Conservation (phyloP, 2,797 vertebrate species). For the Diplodus sargus region DNA sequence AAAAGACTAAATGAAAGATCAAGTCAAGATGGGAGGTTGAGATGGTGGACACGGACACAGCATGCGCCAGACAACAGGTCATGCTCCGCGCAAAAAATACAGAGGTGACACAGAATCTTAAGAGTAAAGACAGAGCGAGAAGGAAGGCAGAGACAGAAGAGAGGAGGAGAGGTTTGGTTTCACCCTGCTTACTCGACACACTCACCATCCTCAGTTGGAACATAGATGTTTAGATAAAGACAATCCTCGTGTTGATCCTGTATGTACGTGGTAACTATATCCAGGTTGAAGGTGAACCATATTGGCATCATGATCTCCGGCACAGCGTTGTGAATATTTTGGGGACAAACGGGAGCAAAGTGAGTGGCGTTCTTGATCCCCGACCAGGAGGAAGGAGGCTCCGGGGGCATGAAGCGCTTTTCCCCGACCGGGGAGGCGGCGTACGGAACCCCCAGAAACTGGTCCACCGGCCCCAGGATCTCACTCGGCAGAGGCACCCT, state of each 20-base stretch:
- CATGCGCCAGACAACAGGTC: slow-evolving; percentile 88
- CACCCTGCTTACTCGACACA: slow-evolving; percentile 84
- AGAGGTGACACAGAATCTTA: slow-evolving; percentile 77
- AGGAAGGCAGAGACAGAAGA: slow-evolving; percentile 63
- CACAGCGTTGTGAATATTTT: slow-evolving; percentile 99
- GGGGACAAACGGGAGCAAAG: slow-evolving; percentile 98
- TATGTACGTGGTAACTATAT: slow-evolving; percentile 98
- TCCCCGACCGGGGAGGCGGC: slow-evolving; percentile 93
- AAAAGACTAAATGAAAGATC: slow-evolving; percentile 87
- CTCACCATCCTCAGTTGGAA: slow-evolving; percentile 99
- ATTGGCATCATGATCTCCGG: slow-evolving; percentile 99
- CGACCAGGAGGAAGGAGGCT: slow-evolving; percentile 96
- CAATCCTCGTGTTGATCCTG: slow-evolving; percentile 99
- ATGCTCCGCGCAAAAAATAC: slow-evolving; percentile 88
- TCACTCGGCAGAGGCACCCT: slow-evolving; percentile 95
- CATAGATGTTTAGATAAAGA: slow-evolving; percentile 99
- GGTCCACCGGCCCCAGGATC: slow-evolving; percentile 98
- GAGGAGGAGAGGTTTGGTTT: slow-evolving; percentile 57
- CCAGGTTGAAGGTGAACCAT: slow-evolving; percentile 99
- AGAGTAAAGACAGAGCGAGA: slow-evolving; percentile 61
- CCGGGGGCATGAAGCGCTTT: slow-evolving; percentile 97
- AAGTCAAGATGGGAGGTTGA: slow-evolving; percentile 84
- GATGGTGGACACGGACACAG: slow-evolving; percentile 84
- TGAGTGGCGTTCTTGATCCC: slow-evolving; percentile 98
- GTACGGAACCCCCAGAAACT: slow-evolving; percentile 97